A percentile compares a stretch with the other conserved stretches of the same genome.
phyloP scores from a whole-genome alignment of 2,797 vertebrate genomes.

The Urophycis tenuis region DNA sequence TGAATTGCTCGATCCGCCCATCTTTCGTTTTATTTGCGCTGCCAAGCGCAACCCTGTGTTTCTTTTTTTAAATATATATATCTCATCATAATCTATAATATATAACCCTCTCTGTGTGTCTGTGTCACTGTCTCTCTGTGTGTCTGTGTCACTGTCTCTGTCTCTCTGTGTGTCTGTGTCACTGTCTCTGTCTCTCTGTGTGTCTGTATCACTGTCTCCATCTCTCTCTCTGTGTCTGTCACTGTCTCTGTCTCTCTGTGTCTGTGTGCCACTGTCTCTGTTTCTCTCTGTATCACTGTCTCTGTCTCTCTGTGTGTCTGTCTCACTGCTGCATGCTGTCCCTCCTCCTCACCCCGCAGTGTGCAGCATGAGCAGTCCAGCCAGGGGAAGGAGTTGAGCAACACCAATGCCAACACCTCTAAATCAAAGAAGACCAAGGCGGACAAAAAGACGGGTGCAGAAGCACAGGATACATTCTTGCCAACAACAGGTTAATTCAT shows the following conservation, averaged over 20 bases:
- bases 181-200: no score
- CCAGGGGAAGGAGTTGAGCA: background rate
- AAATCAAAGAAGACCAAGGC: slow-evolving; percentile 40
- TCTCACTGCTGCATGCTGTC: background rate
- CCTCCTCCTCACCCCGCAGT: slow-evolving; percentile 26
- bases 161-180: no score
- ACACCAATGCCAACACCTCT: fast-evolving
- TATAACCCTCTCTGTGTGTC: background rate
- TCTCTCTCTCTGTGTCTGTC: no score
- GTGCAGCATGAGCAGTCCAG: slow-evolving; percentile 47
- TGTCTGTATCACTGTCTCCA: no score
- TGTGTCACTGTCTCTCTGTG: no score
- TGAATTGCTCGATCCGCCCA: background rate
- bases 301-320: background rate
- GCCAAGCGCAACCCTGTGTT: background rate
- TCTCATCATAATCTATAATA: no score
- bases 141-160: no score
- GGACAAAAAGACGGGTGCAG: slow-evolving; percentile 59
- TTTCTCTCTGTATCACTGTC: background rate
- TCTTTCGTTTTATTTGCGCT: no score
- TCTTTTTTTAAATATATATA: background rate
- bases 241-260: no score
- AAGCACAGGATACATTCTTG: slow-evolving; percentile 67
- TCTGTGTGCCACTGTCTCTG: background rate
- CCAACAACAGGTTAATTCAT: slow-evolving; percentile 72